Conservation (phyloP, 2,113 vertebrate genomes). For the Poicephalus meyeri region DNA sequence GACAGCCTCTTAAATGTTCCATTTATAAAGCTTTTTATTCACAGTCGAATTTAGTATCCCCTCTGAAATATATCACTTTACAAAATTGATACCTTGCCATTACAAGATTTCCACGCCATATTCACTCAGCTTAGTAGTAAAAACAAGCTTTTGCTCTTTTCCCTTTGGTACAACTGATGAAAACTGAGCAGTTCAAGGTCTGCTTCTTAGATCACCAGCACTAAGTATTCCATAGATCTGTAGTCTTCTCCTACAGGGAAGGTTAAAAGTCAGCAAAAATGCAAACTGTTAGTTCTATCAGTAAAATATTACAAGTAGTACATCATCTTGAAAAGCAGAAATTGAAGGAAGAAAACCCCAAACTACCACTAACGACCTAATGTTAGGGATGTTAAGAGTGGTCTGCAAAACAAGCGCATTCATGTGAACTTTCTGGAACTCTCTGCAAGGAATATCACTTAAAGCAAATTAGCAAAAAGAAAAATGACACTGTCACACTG, state of each 20-base stretch:
- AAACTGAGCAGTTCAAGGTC: slow-evolving; percentile 5
- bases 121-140: slow-evolving; percentile 54
- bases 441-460: neutral
- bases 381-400: neutral
- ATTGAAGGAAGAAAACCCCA: neutral
- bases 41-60: slow-evolving; percentile 61
- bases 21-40: slow-evolving; percentile 76
- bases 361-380: neutral
- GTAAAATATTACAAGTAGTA: neutral
- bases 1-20: slow-evolving; percentile 70
- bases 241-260: neutral
- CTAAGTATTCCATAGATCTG: neutral
- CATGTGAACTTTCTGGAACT: neutral
- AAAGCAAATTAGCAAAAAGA: neutral
- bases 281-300: neutral
- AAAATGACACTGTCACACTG: neutral
- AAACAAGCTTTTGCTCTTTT: slow-evolving; percentile 58
- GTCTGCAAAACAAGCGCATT: slow-evolving; percentile 1
- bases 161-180: slow-evolving; percentile 31
- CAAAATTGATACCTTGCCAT: slow-evolving; percentile 65
- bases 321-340: neutral
- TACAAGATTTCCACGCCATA: slow-evolving; percentile 46
- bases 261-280: neutral
- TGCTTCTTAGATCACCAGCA: slow-evolving; percentile 22
- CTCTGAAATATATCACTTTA: slow-evolving; percentile 72